Percentiles rank a stretch among this genome's conserved stretches.
phyloP scores from a whole-genome alignment of 2,797 vertebrate genomes.

The Thunnus albacares region DNA sequence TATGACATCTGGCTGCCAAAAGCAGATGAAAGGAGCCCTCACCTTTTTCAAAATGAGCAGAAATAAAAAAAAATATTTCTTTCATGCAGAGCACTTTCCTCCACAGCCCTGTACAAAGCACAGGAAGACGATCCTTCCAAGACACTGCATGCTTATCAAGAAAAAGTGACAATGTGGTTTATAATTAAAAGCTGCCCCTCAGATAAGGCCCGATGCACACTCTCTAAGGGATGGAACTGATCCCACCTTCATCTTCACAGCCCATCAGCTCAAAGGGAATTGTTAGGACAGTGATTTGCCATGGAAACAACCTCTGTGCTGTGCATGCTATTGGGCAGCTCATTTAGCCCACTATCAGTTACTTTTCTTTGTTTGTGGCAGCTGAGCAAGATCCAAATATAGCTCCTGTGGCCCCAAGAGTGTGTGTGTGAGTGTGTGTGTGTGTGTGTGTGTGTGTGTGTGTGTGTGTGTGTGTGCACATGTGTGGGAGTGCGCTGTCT shows the following conservation, averaged over 20 bases:
- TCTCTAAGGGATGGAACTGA: constrained; percentile 17
- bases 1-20: constrained; percentile 13
- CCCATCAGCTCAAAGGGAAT: constrained; percentile 27
- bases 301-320: constrained; percentile 69
- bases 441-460: constrained; percentile 26
- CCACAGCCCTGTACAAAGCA: not conserved
- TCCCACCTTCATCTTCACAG: constrained; percentile 41
- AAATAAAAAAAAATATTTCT: not conserved
- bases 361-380: constrained; percentile 83
- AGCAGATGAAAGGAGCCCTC: constrained; percentile 9
- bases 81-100: not conserved
- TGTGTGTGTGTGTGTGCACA: constrained; percentile 23
- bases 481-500: not conserved
- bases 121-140: not conserved
- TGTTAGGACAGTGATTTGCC: constrained; percentile 49
- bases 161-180: constrained; percentile 22
- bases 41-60: constrained; percentile 12
- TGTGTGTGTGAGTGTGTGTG: constrained; percentile 3
- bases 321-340: constrained; percentile 47
- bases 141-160: not conserved
- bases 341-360: constrained; percentile 78
- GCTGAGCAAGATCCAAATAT: constrained; percentile 88
- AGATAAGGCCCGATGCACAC: constrained; percentile 18
- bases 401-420: constrained; percentile 68
- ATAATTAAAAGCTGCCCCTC: constrained; percentile 45